Base-by-base conservation (phyloP, 2,888 invertebrate genomes). In the Poecilobothrus nobilitatus region DNA sequence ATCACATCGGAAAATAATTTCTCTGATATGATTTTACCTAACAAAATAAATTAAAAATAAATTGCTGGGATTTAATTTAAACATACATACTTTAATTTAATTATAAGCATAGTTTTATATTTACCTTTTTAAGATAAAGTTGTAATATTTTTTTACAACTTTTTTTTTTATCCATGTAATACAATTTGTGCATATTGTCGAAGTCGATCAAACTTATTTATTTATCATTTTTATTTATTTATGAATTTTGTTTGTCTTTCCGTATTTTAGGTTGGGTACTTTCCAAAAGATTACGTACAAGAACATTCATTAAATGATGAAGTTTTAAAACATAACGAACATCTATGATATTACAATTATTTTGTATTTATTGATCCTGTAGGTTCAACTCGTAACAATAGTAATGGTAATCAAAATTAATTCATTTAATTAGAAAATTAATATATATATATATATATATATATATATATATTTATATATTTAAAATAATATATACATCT, bases 271-370 rank as follows among this genome's bases (percentile, higher is more conserved):
- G 85, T 87, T 75, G 93, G 92, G 20, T 92, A 90, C 80, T 92
- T 93, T 81, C 92, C 93, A 4, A 90, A 90, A 79, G 89, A 88
- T 73, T 91, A 89, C 81, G 91, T 93, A 66, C 84, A 85, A 66
- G 87, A 87, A 79, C 86, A 86, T 2, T 75, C 78, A 41, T 76
- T 76, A 10, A 78, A 76, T 67, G 80, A 81, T 68, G 81, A 82
- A 71, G 18, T 53, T 5, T 37, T 8, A 37, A 53, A n/a, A 53
- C 53, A 53, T 12, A 53, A 53, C 18, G 53, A 53, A 53, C 15
- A 53, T 53, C 80, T 81, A 78, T 82, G 82, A 82, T 81, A 79
- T 79, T 80, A 79, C 73, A 80, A 81, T 70, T 78, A 77, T 69
- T 72, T 76, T 72, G 75, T 75, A 65, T 75, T 70, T 67, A 73